phyloP scores from a whole-genome alignment of 2,113 vertebrate genomes.

The Rhadina sibilatrix region DNA sequence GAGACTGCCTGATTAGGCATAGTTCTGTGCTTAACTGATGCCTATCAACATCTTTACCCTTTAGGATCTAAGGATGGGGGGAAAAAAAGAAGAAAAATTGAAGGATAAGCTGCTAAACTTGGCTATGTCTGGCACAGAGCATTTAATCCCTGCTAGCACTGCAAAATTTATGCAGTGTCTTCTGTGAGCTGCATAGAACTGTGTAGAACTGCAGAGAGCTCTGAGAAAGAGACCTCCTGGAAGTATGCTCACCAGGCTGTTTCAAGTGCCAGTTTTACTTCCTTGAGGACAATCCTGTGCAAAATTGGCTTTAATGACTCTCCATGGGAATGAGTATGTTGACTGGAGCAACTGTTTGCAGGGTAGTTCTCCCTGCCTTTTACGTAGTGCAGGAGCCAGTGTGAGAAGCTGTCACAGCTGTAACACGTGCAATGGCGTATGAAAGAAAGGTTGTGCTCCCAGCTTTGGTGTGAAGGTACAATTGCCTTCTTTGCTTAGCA shows the following conservation, averaged over 20 bases:
- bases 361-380: background rate
- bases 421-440: accelerated
- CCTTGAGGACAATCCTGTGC: background rate
- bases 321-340: background rate
- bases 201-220: background rate
- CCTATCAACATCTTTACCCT: slow-evolving; percentile 16
- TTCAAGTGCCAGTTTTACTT: background rate
- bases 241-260: background rate
- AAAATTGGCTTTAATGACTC: background rate
- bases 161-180: background rate
- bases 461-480: background rate
- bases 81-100: background rate
- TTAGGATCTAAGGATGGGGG: background rate
- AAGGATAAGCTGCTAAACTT: background rate
- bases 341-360: background rate
- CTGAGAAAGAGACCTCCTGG: background rate
- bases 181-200: background rate
- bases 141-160: background rate
- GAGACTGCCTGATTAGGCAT: background rate
- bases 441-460: background rate
- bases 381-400: background rate
- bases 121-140: background rate
- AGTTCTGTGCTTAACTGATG: background rate
- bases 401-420: slow-evolving; percentile 27
- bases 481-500: background rate